These are phyloP conservation scores for Eupleurogrammus muticus DNA, from an alignment of 2,797 vertebrate genomes.

Conservation along the genomic window DNA sequence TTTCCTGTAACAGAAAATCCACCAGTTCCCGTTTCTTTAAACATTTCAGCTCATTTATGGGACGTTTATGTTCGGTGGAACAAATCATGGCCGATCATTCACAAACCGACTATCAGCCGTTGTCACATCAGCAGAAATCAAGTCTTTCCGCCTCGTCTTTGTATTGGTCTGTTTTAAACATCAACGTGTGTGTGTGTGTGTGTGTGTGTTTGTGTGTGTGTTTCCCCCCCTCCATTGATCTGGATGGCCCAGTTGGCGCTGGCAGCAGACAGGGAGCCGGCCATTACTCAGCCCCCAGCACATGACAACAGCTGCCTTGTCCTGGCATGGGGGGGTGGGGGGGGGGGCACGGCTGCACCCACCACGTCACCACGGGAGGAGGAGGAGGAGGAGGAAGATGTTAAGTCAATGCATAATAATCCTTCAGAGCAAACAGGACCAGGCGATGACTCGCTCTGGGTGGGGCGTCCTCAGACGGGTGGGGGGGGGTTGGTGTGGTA, in stretches of 20 bases:
- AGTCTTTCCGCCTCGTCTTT: background rate
- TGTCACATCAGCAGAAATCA: conserved; percentile 30
- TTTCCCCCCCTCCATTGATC: conserved; percentile 61
- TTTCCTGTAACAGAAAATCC: background rate
- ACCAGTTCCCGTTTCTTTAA: conserved; percentile 15
- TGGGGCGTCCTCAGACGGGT: conserved; percentile 67
- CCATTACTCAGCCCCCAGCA: conserved; percentile 69
- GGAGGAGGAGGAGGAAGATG: conserved; percentile 67
- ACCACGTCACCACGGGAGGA: conserved; percentile 66
- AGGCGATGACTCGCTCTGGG: conserved; percentile 68
- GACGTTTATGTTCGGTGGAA: too few relatives aligned
- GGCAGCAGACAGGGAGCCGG: conserved; percentile 62
- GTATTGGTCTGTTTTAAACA: background rate
- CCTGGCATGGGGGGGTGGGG: conserved; percentile 64
- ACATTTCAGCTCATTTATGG: too few relatives aligned
- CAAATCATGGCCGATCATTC: conserved; percentile 32
- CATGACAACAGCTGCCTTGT: conserved; percentile 83
- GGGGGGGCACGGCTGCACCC: conserved; percentile 57
- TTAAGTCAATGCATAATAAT: conserved; percentile 79
- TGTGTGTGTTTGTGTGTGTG: conserved; percentile 37
- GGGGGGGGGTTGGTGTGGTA: conserved; percentile 57
- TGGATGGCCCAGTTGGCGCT: conserved; percentile 67
- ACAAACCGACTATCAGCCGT: conserved; percentile 33
- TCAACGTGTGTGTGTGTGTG: background rate
- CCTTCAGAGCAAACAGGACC: conserved; percentile 75